Conservation (phyloP, 2,888 invertebrate genomes). For the Diarsia brunnea region DNA sequence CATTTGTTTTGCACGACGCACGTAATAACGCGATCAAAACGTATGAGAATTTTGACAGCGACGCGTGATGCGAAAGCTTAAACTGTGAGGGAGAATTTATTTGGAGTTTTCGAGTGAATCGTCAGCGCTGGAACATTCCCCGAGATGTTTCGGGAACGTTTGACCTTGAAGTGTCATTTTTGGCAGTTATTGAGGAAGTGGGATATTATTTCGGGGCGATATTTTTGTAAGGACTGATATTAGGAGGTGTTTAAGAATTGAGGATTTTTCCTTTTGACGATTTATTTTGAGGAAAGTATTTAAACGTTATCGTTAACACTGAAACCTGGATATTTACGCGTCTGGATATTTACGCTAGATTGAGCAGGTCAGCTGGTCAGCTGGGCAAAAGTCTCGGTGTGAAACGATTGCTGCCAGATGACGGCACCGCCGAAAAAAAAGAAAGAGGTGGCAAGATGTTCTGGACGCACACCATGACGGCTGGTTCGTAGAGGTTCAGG, state of each 20-base stretch:
- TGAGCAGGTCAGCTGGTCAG: too few species aligned
- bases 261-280: slow-evolving; percentile 4
- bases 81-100: slow-evolving; percentile 74
- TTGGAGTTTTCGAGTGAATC: slow-evolving; percentile 69
- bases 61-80: slow-evolving; percentile 84
- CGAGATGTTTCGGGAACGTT: slow-evolving; percentile 47
- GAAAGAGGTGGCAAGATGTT: too few species aligned
- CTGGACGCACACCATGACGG: too few species aligned
- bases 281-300: not conserved
- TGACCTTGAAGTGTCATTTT: slow-evolving; percentile 53
- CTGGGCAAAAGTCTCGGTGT: too few species aligned
- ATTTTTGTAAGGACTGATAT: slow-evolving; percentile 17
- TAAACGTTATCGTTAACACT: too few species aligned
- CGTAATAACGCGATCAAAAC: slow-evolving; percentile 89
- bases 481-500: too few species aligned
- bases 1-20: slow-evolving; percentile 87
- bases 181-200: slow-evolving; percentile 19
- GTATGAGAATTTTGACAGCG: slow-evolving; percentile 88
- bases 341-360: too few species aligned
- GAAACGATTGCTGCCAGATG: too few species aligned
- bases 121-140: slow-evolving; percentile 57
- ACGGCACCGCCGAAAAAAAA: too few species aligned
- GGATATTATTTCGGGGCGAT: slow-evolving; percentile 15
- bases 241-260: slow-evolving; percentile 1
- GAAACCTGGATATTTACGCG: too few species aligned